Evolutionary conservation across 2,113 vertebrate species (phyloP).

Genomic region (Neoarius graeffei): DNA sequence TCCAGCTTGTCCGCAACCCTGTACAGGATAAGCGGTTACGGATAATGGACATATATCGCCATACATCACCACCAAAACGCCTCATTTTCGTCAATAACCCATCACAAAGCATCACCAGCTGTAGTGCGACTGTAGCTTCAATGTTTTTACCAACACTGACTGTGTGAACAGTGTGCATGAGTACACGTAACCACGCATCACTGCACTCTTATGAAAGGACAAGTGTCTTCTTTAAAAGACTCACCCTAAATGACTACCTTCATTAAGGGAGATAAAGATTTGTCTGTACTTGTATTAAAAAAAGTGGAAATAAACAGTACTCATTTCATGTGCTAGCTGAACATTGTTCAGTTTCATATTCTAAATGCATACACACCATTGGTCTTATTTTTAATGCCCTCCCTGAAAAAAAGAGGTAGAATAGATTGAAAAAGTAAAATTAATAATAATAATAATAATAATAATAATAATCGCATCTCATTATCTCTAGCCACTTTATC

Average conservation of each 20-base stretch:
- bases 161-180: not conserved
- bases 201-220: not conserved
- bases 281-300: not conserved
- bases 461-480: not conserved
- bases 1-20: too few species aligned
- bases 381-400: not conserved
- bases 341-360: not conserved
- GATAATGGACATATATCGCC: too few species aligned
- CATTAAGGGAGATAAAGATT: not conserved
- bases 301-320: not conserved
- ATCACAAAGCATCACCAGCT: too few species aligned
- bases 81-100: too few species aligned
- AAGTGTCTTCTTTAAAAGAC: not conserved
- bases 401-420: not conserved
- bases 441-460: not conserved
- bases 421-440: not conserved
- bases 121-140: too few species aligned
- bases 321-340: not conserved
- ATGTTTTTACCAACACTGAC: not conserved
- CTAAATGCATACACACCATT: not conserved
- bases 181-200: not conserved
- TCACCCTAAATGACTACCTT: not conserved
- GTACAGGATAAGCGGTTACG: too few species aligned
- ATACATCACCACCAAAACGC: too few species aligned
- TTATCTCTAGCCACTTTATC: too few species aligned